phyloP scores from a whole-genome alignment of 2,113 vertebrate genomes.

The Numida meleagris region DNA sequence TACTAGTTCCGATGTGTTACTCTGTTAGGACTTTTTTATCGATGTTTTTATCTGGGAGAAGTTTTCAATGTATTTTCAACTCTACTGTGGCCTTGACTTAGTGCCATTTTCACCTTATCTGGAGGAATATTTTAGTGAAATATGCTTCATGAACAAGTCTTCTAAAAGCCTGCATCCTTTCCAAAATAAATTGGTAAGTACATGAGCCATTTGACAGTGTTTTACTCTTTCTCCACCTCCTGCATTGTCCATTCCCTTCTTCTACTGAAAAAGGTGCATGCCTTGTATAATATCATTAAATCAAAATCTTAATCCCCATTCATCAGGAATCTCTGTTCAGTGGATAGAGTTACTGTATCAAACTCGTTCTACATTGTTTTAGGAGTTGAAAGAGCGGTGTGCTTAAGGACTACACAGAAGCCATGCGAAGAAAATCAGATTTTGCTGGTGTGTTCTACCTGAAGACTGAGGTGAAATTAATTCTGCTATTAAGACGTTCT shows the following conservation, averaged over 20 bases:
- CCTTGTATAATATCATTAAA: neutral
- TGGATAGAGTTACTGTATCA: neutral
- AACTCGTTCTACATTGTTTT: neutral
- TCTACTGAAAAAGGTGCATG: neutral
- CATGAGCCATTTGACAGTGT: no score
- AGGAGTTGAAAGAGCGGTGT: accelerated
- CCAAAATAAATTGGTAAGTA: neutral
- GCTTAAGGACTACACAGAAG: neutral
- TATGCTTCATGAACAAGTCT: neutral
- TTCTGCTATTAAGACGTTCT: neutral
- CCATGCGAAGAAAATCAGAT: neutral
- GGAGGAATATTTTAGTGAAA: neutral
- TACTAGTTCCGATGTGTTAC: no score
- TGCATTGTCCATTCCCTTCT: neutral
- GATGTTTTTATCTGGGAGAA: no score
- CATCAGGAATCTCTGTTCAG: neutral
- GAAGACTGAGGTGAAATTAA: neutral
- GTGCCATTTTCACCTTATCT: neutral
- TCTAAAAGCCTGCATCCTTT: neutral
- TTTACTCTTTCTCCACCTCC: neutral
- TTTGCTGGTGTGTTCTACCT: neutral
- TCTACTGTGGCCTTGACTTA: neutral
- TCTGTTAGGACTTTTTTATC: no score
- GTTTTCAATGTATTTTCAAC: neutral
- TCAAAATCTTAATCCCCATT: neutral